Evolutionary conservation across 2,797 vertebrate genomes (phyloP).

Genomic region (Microctenopoma steveboyesi): DNA sequence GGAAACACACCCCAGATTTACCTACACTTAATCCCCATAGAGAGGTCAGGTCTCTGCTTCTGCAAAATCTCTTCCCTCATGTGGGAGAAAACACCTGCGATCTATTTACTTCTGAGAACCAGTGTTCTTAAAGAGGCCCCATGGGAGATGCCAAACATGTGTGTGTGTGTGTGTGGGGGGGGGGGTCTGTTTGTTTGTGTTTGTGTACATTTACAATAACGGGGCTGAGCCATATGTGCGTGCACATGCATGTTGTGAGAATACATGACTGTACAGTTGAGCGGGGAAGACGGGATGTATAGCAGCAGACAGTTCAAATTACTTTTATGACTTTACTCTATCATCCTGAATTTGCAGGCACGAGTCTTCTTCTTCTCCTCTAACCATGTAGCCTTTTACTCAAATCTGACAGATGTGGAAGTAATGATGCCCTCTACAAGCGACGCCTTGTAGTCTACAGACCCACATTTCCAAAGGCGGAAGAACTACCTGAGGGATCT

Average conservation of each 20-base stretch:
- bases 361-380: conserved; percentile 47
- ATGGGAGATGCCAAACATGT: conserved; percentile 50
- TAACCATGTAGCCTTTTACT: conserved; percentile 75
- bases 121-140: conserved; percentile 66
- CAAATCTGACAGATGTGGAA: conserved; percentile 78
- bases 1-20: conserved; percentile 64
- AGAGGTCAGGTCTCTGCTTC: conserved; percentile 66
- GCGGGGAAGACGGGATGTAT: conserved; percentile 50
- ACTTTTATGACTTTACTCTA: conserved; percentile 75
- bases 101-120: conserved; percentile 67
- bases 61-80: conserved; percentile 51
- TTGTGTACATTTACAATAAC: conserved; percentile 52
- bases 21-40: conserved; percentile 73
- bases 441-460: conserved; percentile 57
- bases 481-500: conserved; percentile 70
- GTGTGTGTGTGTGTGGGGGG: not conserved
- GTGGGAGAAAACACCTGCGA: conserved; percentile 70
- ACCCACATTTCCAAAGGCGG: conserved; percentile 51
- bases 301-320: conserved; percentile 70
- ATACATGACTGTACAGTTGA: conserved; percentile 35
- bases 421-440: conserved; percentile 75
- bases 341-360: conserved; percentile 69
- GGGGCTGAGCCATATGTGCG: conserved; percentile 30
- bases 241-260: conserved; percentile 16
- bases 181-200: conserved; percentile 56